Evolutionary conservation across 2,113 vertebrate species (phyloP), one percentile per base, ranked within the genome.

Genomic region (Camelus dromedarius): DNA sequence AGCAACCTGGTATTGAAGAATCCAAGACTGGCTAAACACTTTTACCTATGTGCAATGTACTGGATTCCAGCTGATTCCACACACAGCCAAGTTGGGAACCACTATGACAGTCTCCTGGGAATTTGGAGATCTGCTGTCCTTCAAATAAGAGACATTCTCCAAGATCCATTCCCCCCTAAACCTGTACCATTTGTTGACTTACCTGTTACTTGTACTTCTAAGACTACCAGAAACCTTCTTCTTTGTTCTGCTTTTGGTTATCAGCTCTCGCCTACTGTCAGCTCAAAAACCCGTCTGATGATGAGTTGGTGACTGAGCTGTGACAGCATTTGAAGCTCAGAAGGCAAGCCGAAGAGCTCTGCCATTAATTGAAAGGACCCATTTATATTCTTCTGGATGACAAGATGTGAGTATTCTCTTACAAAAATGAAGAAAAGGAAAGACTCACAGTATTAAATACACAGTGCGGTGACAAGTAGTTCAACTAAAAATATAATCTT

Each of bases 341-440:
- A 88, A 28, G 46, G 77, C 9, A 69, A 66, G 72, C 10, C 4
- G 26, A 69, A 79, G 75, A 85, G 79, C 10, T 30, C 2, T 16
- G 30, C 52, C 1, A 0, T 38, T 93, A 70, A 94, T 24, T 75
- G 85, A 96, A 72, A 93, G 50, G 32, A n/a, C 30, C 22, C 1
- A 0, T n/a, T 67, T 50, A 3, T 22, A 14, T 52, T 85, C 80
- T 66, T 19, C 38, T n/a, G 86, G 82, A 67, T 81, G 79, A 96
- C 48, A 70, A 89, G 56, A 38, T n/a, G 58, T 38, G 35, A 91
- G 70, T 8, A 66, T 28, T 54, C 48, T 48, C 72, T 56, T 72
- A 52, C 69, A 75, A 95, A 95, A 91, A 88, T 5, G 76, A 76
- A 95, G 85, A 46, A 75, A 87, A 95, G 58, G 94, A 97, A 96